Conservation (phyloP, 1,140 invertebrate genomes). For the Eciton burchellii region DNA sequence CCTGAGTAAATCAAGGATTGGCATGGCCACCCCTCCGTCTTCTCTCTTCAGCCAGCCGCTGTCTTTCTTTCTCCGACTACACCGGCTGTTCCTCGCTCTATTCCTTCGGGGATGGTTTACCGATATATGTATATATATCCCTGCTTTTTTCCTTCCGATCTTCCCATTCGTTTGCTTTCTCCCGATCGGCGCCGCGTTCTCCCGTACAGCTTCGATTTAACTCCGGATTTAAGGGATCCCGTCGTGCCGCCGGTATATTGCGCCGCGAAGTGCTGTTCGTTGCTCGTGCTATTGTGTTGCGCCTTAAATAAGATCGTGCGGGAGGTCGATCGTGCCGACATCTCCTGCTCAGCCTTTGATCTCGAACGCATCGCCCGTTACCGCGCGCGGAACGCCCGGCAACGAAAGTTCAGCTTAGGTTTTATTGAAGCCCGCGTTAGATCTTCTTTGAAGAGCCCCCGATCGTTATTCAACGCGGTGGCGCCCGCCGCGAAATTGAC, state of each 20-base stretch:
- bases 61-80: not conserved
- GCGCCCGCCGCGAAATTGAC: not conserved
- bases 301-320: slow-evolving; percentile 10
- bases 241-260: slow-evolving; percentile 30
- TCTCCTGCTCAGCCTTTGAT: not conserved
- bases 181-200: not conserved
- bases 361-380: not conserved
- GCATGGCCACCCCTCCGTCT: slow-evolving; percentile 4
- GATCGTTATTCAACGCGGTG: not conserved
- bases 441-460: not conserved
- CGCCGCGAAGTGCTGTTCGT: slow-evolving; percentile 16
- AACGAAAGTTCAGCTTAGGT: not conserved
- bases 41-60: not conserved
- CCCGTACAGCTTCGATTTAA: slow-evolving; percentile 5
- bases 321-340: not conserved
- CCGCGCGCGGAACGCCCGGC: not conserved
- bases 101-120: slow-evolving; percentile 39
- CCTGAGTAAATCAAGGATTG: slow-evolving; percentile 76
- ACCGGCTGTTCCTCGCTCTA: not conserved
- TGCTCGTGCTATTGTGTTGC: not conserved
- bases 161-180: not conserved
- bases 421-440: not conserved
- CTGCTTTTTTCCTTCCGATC: not conserved
- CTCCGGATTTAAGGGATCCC: slow-evolving; percentile 13
- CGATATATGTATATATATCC: slow-evolving; percentile 31